Base-by-base conservation (phyloP, 2,113 vertebrate species). In the Campylorhamphus procurvoides region DNA sequence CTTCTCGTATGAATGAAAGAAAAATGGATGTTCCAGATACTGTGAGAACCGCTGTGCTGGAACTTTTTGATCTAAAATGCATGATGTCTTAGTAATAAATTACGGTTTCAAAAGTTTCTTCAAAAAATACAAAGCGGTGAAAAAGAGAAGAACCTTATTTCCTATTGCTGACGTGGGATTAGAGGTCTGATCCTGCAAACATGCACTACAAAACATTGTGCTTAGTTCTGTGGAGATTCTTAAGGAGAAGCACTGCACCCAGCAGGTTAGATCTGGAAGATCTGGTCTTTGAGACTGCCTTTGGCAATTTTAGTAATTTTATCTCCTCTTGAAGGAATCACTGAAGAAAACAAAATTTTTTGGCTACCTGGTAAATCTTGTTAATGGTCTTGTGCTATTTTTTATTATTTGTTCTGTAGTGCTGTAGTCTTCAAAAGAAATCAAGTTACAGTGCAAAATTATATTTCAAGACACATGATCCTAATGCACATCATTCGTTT, bases 401-500 rank as follows among this genome's bases (percentile, higher is more conserved):
- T 63, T 88, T 56, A 59, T 9, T 60, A 46, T 77, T 84, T 78
- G 71, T 87, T 81, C 97, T 95, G 96, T 97, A 97, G 97, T 96
- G 90, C 97, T 71, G 91, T 53, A 94, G 77, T 95, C 91, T 68
- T 84, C 66, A 50, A 29, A 69, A 75, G 72, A 93, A 96, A 68
- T 67, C 82, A 90, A 90, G 94, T 96, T 89, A 94, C 96, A 98
- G 98, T 98, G 97, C 97, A 97, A 98, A 97, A 95, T 94, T 64
- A 39, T 77, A 94, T 86, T 91, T 97, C 95, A 96, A 98, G 97
- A 97, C 92, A 96, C n/a, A 52, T 7, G 87, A 93, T 27, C 77
- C 94, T 96, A 97, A 96, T 67, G 94, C 93, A 73, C 84, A 64
- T 39, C 66, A 39, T 42, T 92, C 60, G 74, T 68, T 94, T 62